These are phyloP conservation scores for Fukomys damarensis DNA, from an alignment of 2,113 vertebrate species.

Conservation along the genomic window DNA sequence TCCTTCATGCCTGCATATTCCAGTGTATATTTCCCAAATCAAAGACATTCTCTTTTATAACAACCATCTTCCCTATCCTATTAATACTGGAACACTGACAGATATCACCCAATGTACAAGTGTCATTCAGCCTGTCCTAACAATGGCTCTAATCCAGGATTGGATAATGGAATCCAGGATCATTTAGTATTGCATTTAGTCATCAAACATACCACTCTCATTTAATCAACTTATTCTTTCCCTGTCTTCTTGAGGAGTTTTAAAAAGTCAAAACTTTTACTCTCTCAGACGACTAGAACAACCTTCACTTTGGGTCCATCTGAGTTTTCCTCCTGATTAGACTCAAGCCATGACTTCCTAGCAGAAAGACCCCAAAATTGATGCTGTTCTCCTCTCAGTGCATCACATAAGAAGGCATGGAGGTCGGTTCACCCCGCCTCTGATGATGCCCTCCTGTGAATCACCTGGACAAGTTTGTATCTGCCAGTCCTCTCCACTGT, in stretches of 20 bases:
- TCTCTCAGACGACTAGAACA: not conserved
- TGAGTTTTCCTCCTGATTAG: not conserved
- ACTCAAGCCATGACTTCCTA: not conserved
- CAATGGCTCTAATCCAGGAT: not conserved
- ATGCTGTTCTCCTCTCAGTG: not conserved
- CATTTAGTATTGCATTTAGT: not conserved
- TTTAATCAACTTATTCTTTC: not conserved
- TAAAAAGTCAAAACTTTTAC: slow-evolving; percentile 12
- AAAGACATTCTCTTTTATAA: not conserved
- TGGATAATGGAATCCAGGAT: not conserved
- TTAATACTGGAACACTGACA: not conserved
- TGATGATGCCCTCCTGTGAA: not conserved
- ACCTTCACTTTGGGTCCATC: not conserved
- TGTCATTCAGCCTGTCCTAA: not conserved
- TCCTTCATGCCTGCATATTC: not conserved
- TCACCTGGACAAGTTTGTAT: not conserved
- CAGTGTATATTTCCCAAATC: not conserved
- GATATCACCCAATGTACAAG: not conserved
- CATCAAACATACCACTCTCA: not conserved
- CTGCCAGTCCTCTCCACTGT: not conserved
- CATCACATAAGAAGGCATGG: not conserved
- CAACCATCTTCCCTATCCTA: not conserved
- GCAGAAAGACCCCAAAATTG: not conserved
- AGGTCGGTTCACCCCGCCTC: not conserved
- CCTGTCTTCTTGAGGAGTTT: not conserved